Base-by-base conservation (phyloP, 30 jellyfish, hydroid and myxozoan genomes). In the Rhopilema esculentum region DNA sequence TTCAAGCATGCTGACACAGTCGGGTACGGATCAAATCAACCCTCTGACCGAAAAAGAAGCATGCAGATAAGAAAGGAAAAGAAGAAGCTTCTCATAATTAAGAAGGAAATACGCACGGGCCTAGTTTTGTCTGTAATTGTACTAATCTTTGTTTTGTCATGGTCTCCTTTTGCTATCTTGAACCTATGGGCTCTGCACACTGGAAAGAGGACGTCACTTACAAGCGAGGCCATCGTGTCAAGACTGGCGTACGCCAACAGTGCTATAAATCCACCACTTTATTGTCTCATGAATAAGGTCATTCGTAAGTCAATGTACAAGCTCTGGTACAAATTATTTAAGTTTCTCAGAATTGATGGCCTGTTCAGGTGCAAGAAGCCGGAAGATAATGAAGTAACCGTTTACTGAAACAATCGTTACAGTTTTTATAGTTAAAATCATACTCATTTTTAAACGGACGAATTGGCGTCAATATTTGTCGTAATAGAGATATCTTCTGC, bases 81-180 rank as follows among this genome's bases (percentile, higher is more conserved):
- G 29, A 27, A 69, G 28, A 71, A 72, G 26, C 32, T 25, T 17
- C 22, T 17, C 20, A 24, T n/a, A 25, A 64, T 87, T 22, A 75
- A 75, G 30, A 87, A 87, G 61, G 95, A 87, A 75, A 50, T 87
- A 27, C 63, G 90, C 40, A 79, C 95, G 1, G 95, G 95, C 18
- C 61, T 87, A 16, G 66, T 87, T 16, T 52, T 87, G 26, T 75
- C 51, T 4, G 69, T 87, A 26, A 87, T 87, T 22, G 95, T 87
- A 0, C 52, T 87, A 4, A 77, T 87, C 1, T 87, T 87, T 66
- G 85, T 87, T 23, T 48, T 76, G 17, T 87, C 95, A 2, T 87
- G 95, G 95, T 21, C 89, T 48, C 95, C 95, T 64, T 87, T 87
- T 66, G 95, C 95, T 1, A 87, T 87, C 19, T 51, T 87, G 79